phyloP scores from a whole-genome alignment of 2,888 invertebrate genomes.

The Diabrotica balteata region DNA sequence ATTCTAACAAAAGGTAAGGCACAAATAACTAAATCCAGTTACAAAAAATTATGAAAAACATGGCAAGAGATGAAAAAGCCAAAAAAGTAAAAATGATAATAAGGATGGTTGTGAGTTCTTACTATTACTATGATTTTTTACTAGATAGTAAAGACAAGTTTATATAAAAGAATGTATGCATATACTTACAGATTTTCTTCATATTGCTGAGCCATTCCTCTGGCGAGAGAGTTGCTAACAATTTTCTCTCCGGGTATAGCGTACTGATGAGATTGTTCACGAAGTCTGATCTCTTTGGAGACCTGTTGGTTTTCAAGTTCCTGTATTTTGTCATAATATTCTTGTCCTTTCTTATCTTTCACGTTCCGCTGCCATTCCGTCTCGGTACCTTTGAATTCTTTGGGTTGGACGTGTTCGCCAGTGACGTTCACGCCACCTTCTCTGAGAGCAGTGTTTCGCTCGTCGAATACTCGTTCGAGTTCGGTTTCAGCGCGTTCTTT shows the following conservation, averaged over 20 bases:
- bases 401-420: slow-evolving; percentile 67
- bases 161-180: too few species aligned
- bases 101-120: too few species aligned
- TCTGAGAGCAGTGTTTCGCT: slow-evolving; percentile 74
- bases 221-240: slow-evolving; percentile 76
- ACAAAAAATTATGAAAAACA: too few species aligned
- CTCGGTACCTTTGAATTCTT: slow-evolving; percentile 74
- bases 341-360: slow-evolving; percentile 80
- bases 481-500: slow-evolving; percentile 83
- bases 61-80: too few species aligned
- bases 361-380: slow-evolving; percentile 88
- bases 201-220: slow-evolving; percentile 88
- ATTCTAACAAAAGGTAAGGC: too few species aligned
- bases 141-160: too few species aligned
- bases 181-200: slow-evolving; percentile 80
- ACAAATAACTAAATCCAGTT: too few species aligned
- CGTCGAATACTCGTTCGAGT: slow-evolving; percentile 87
- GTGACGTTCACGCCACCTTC: slow-evolving; percentile 62
- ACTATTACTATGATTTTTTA: too few species aligned
- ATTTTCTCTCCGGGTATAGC: slow-evolving; percentile 86
- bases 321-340: slow-evolving; percentile 83
- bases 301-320: slow-evolving; percentile 86
- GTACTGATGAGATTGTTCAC: slow-evolving; percentile 81
- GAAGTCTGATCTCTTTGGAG: slow-evolving; percentile 78
- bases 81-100: too few species aligned